A percentile compares a stretch with the other conserved stretches of the same genome.
These are phyloP conservation scores for Rhinogobius similis DNA, from an alignment of 2,113 vertebrate genomes.

Conservation along the genomic window DNA sequence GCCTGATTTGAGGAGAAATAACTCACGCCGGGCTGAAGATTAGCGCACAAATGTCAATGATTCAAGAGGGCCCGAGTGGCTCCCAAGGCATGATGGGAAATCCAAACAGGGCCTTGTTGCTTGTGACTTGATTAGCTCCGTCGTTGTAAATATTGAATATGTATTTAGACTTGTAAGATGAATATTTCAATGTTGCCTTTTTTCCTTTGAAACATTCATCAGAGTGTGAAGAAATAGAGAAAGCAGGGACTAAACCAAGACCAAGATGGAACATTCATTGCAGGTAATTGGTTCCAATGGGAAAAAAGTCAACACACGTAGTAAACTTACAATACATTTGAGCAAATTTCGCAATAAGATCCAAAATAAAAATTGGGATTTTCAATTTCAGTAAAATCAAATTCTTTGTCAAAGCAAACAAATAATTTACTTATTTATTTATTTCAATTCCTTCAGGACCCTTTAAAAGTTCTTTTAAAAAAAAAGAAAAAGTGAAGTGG, in stretches of 20 bases:
- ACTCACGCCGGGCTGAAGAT: conserved; percentile 12
- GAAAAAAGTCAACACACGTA: no score
- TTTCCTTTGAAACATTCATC: conserved; percentile 62
- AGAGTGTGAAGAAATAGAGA: conserved; percentile 41
- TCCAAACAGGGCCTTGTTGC: background rate
- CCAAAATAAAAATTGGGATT: no score
- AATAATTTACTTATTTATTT: no score
- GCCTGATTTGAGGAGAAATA: conserved; percentile 20
- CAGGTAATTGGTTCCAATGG: no score
- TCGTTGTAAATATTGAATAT: conserved; percentile 71
- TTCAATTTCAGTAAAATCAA: no score
- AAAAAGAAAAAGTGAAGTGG: no score
- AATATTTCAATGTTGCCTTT: conserved; percentile 66
- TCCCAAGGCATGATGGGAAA: background rate
- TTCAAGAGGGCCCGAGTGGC: conserved; percentile 2
- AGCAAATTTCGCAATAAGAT: background rate
- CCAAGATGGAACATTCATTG: no score
- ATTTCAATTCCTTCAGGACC: no score
- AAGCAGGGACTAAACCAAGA: background rate
- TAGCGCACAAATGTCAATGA: background rate
- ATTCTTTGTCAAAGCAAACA: no score
- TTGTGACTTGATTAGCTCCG: conserved; percentile 43
- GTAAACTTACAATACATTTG: no score
- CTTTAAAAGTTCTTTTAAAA: no score
- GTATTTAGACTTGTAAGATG: conserved; percentile 52